These are phyloP conservation scores for Sialia sialis DNA, from an alignment of 2,113 vertebrate species.

Conservation along the genomic window DNA sequence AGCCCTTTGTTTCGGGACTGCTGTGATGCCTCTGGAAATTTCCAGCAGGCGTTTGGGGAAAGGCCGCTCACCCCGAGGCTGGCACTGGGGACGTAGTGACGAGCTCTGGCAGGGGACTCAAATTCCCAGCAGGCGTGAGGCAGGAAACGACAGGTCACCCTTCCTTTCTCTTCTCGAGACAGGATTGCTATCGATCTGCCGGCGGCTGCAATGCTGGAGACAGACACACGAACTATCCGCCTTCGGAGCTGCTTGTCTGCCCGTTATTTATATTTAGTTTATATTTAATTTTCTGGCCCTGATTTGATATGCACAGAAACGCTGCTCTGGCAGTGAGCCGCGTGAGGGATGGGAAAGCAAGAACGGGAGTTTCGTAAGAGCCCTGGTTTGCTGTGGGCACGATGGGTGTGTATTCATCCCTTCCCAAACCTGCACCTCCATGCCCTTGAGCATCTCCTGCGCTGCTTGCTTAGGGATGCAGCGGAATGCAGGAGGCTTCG, in stretches of 20 bases:
- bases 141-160: background rate
- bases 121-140: conserved; percentile 29
- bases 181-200: background rate
- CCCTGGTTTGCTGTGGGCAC: background rate
- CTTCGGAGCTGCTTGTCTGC: background rate
- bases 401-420: background rate
- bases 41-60: background rate
- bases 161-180: background rate
- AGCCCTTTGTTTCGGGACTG: background rate
- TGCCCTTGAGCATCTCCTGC: background rate
- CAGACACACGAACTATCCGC: fast-evolving
- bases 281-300: background rate
- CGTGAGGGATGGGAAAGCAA: fast-evolving
- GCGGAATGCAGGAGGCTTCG: background rate
- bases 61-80: background rate
- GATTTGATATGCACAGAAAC: background rate
- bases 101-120: background rate
- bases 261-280: background rate
- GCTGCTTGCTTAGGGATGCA: background rate
- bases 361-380: background rate
- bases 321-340: background rate
- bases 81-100: background rate
- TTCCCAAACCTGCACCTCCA: background rate
- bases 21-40: conserved; percentile 1
- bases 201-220: background rate